Conservation (phyloP, 2,797 vertebrate genomes). For the Acrossocheilus fasciatus region DNA sequence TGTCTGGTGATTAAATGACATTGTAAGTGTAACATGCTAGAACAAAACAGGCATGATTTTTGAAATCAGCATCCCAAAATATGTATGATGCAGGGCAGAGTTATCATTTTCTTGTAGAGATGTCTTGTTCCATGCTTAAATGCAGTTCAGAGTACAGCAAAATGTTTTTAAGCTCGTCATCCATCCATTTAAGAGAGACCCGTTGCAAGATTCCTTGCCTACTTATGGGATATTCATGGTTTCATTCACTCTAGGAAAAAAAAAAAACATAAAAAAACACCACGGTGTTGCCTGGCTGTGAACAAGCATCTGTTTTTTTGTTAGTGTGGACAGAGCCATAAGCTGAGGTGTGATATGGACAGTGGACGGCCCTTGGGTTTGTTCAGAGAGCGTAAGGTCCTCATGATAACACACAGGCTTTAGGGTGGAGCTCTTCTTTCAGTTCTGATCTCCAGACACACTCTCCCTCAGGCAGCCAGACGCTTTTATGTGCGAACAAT, state of each 20-base stretch:
- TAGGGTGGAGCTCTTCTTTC: constrained; percentile 21
- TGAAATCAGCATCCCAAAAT: neutral
- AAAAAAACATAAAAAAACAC: neutral
- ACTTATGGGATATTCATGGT: neutral
- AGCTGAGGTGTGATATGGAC: constrained; percentile 36
- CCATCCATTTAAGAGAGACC: neutral
- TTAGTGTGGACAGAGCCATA: constrained; percentile 33
- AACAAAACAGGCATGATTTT: neutral
- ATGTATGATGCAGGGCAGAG: neutral
- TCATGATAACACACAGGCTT: constrained; percentile 20
- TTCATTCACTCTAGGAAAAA: constrained; percentile 24
- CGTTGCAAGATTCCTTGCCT: neutral
- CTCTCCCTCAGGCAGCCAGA: constrained; percentile 33
- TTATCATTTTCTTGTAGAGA: neutral
- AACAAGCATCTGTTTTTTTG: constrained; percentile 49
- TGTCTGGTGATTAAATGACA: no score
- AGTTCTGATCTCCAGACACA: constrained; percentile 28
- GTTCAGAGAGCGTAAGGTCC: neutral
- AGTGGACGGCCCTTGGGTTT: constrained; percentile 13
- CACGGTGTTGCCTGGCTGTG: neutral
- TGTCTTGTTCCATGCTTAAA: neutral
- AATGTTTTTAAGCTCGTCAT: neutral
- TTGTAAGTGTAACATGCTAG: neutral
- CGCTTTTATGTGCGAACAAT: constrained; percentile 75
- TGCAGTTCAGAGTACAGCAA: neutral